These are phyloP conservation scores for Psittacus erithacus DNA, from an alignment of 2,113 vertebrate genomes.

Conservation along the genomic window DNA sequence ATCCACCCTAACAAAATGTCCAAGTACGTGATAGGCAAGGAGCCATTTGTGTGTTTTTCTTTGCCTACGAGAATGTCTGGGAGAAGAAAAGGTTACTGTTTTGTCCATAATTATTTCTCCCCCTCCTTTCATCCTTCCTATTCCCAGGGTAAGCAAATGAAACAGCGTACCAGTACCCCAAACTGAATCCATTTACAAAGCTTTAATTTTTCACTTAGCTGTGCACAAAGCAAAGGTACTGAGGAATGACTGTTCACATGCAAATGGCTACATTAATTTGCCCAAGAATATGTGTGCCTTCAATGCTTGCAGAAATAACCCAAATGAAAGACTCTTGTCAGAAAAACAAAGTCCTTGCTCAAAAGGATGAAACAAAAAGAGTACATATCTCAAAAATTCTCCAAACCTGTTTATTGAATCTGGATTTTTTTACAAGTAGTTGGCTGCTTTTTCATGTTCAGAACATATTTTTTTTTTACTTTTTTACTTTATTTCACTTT, in stretches of 20 bases:
- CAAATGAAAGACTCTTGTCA: background rate
- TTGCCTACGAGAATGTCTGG: constrained; percentile 31
- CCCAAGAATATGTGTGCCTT: background rate
- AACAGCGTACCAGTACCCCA: background rate
- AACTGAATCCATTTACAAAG: constrained; percentile 37
- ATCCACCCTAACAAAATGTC: constrained; percentile 64
- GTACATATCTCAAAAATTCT: background rate
- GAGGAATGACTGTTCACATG: background rate
- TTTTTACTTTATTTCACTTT: background rate
- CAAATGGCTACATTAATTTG: constrained; percentile 29
- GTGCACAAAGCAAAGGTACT: background rate
- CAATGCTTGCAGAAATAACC: background rate
- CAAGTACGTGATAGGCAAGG: constrained; percentile 39
- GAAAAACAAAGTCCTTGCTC: background rate
- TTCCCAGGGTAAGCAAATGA: constrained; percentile 8
- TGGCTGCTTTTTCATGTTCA: background rate
- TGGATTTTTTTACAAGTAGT: background rate
- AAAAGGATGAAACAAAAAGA: background rate
- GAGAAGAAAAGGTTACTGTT: constrained; percentile 65
- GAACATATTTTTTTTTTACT: background rate
- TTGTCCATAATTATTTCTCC: constrained; percentile 39
- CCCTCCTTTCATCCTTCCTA: background rate
- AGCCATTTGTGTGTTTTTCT: constrained; percentile 51
- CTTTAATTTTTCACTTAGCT: constrained; percentile 58
- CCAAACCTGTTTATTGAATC: background rate